Percentiles rank a stretch among this genome's conserved stretches.
Evolutionary conservation across 2,113 vertebrate genomes (phyloP).

Genomic region (Anguilla rostrata): DNA sequence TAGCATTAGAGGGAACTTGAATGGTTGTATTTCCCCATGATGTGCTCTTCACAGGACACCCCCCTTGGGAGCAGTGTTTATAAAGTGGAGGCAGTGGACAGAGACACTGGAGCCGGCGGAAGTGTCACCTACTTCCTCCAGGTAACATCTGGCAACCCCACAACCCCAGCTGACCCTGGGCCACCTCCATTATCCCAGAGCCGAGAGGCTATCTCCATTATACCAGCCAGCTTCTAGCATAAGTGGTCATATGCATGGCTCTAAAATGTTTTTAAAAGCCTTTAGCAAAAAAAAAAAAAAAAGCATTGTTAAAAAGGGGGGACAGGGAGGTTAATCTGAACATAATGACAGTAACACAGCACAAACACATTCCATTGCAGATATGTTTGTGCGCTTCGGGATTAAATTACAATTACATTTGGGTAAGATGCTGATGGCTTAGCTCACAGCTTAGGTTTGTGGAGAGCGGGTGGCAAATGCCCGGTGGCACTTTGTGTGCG

Average conservation of each 20-base stretch:
- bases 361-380: constrained; percentile 34
- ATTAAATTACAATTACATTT: constrained; percentile 75
- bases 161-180: neutral
- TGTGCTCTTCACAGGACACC: constrained; percentile 69
- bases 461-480: constrained; percentile 28
- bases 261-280: neutral
- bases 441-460: constrained; percentile 48
- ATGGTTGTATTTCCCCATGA: neutral
- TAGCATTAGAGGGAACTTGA: neutral
- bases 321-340: constrained; percentile 12
- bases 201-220: neutral
- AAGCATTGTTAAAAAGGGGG: neutral
- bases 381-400: constrained; percentile 55
- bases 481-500: constrained; percentile 27
- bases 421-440: constrained; percentile 56
- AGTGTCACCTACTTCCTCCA: constrained; percentile 91
- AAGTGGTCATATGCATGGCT: neutral
- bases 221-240: neutral
- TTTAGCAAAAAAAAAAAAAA: neutral
- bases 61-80: constrained; percentile 82
- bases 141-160: constrained; percentile 61
- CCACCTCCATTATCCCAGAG: neutral
- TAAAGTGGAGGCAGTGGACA: constrained; percentile 80
- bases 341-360: neutral
- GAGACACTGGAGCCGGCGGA: constrained; percentile 88